Evolutionary conservation across 1,140 invertebrate genomes (phyloP).

Genomic region (Prorops nasuta): DNA sequence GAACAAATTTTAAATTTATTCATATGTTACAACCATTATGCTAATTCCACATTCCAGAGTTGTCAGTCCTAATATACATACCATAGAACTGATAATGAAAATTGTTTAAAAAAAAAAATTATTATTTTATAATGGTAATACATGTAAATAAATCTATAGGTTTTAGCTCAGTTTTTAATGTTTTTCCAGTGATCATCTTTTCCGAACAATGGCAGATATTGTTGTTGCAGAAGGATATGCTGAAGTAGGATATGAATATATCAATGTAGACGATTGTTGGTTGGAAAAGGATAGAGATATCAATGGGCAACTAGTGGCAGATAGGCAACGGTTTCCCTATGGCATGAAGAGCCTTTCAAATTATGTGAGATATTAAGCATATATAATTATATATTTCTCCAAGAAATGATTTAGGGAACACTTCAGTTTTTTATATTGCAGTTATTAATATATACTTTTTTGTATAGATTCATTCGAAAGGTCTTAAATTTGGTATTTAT

Average conservation of each 20-base stretch:
- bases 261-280: slow-evolving; percentile 97
- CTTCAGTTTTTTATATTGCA: not conserved
- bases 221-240: slow-evolving; percentile 87
- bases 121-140: too few species aligned
- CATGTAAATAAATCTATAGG: not conserved
- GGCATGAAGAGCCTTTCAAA: slow-evolving; percentile 87
- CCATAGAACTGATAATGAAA: too few species aligned
- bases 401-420: not conserved
- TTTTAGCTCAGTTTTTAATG: not conserved
- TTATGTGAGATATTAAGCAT: slow-evolving; percentile 73
- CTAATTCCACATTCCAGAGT: too few species aligned
- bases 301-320: slow-evolving; percentile 78
- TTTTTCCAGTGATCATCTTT: slow-evolving; percentile 80
- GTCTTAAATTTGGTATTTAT: slow-evolving; percentile 95
- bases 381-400: slow-evolving; percentile 3
- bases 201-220: slow-evolving; percentile 88
- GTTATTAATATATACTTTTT: not conserved
- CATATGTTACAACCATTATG: too few species aligned
- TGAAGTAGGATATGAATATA: slow-evolving; percentile 85
- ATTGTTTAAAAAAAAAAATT: too few species aligned
- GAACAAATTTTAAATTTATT: too few species aligned
- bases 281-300: slow-evolving; percentile 75
- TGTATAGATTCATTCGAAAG: slow-evolving; percentile 70
- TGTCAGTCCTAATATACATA: too few species aligned
- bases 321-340: slow-evolving; percentile 83